Evolutionary conservation across 2,888 invertebrate genomes (phyloP), one percentile per base, ranked within the genome.

Genomic region (Eupithecia subumbrata): DNA sequence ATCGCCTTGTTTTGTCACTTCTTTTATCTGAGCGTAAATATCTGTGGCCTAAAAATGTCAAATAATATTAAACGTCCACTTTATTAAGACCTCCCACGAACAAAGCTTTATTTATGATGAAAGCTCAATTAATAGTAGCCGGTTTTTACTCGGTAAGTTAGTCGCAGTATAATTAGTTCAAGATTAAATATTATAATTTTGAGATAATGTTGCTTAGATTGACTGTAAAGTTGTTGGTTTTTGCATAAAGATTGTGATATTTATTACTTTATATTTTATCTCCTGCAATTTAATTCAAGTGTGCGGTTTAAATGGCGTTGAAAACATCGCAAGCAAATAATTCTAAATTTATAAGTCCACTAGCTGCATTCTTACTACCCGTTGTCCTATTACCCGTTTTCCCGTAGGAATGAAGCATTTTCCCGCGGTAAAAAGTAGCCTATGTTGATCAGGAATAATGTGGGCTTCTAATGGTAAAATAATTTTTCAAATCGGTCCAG

Each of bases 1-100:
- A 82, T 84, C 84, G 79, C 80, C 80, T 77, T 79, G 80, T 87
- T 86, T 84, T 83, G 84, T 83, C 83, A 79, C 82, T 79, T 79
- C 82, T 76, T 75, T 80, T 80, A 83, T 84, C 82, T 83, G 82
- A 77, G 68, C 80, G 72, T 76, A 70, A 74, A 69, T 60, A 84
- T 84, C 86, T 84, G 79, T 82, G 86, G 77, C 84, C 87, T 82
- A 85, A 82, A 87, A 85, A 81, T 80, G 80, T 80, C 81, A 80
- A 77, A 82, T 81, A 77, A 82, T 79, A 76, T 76, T 73, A 81
- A 80, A 79, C 34, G 63, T 72, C 85, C 83, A 83, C 30, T 71
- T 37, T 79, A 81, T 75, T 43, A n/a, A 77, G 84, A 84, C 72
- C 83, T 79, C 76, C 81, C 70, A 69, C 77, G 72, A 60, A 4